These are phyloP conservation scores for Zygaena filipendulae DNA, from an alignment of 2,888 invertebrate genomes.

Conservation along the genomic window DNA sequence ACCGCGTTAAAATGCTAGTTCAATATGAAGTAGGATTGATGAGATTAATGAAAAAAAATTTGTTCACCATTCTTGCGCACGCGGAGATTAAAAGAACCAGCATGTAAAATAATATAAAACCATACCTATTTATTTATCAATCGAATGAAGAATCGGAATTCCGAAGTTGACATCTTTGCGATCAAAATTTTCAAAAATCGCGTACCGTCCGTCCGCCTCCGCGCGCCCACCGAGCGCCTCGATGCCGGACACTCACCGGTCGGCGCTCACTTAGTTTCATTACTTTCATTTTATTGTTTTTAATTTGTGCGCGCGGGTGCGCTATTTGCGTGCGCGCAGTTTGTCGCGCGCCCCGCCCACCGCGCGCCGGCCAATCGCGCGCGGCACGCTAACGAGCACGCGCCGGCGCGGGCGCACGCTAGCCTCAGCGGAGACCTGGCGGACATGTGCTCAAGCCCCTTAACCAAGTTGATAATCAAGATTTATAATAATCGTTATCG, in stretches of 20 bases:
- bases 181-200: no score
- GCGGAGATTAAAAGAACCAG: no score
- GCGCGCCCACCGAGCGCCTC: conserved; percentile 61
- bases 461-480: conserved; percentile 24
- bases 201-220: no score
- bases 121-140: no score
- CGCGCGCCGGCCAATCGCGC: conserved; percentile 47
- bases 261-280: conserved; percentile 62
- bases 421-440: conserved; percentile 23
- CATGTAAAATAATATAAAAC: no score
- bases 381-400: conserved; percentile 32
- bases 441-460: conserved; percentile 12
- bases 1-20: no score
- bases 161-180: no score
- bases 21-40: no score
- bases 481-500: no score
- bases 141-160: no score
- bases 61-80: no score
- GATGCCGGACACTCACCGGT: conserved; percentile 56
- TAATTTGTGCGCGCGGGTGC: conserved; percentile 66
- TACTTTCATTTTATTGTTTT: conserved; percentile 67
- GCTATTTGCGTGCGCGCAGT: conserved; percentile 68
- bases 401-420: conserved; percentile 33
- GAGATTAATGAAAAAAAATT: no score
- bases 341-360: conserved; percentile 55